These are phyloP conservation scores for Darevskia mixta DNA, from an alignment of 2,797 vertebrate genomes.

Conservation along the genomic window DNA sequence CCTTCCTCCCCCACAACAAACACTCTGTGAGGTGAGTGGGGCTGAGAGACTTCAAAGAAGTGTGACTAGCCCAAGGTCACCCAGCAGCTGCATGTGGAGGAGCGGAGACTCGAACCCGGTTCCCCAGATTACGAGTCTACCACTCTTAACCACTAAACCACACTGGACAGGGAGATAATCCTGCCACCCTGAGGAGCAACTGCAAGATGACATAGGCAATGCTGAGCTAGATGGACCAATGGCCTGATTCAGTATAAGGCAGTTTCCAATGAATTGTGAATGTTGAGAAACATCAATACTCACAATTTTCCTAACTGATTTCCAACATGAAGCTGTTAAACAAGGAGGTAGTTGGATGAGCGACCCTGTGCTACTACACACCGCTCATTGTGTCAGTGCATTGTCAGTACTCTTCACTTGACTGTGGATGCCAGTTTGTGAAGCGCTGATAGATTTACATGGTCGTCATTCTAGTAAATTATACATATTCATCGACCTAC, in stretches of 20 bases:
- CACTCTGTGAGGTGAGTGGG: too few relatives aligned
- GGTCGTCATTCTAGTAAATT: slow-evolving; percentile 44
- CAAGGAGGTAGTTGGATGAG: not conserved
- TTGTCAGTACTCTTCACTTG: not conserved
- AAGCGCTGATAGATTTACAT: slow-evolving; percentile 38
- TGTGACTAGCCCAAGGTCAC: too few relatives aligned
- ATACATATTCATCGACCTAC: slow-evolving; percentile 52
- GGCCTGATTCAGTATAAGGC: not conserved
- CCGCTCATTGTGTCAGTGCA: not conserved
- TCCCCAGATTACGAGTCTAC: too few relatives aligned
- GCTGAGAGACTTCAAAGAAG: too few relatives aligned
- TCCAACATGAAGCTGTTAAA: not conserved
- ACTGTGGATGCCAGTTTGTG: slow-evolving; percentile 29
- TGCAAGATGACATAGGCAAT: not conserved
- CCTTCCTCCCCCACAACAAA: too few relatives aligned
- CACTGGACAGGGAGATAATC: not conserved
- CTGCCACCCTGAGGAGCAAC: not conserved
- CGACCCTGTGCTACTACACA: not conserved
- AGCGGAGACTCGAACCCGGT: too few relatives aligned
- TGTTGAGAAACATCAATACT: not conserved
- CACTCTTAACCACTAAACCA: too few relatives aligned
- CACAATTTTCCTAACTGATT: not conserved
- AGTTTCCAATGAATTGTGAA: not conserved
- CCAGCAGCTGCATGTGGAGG: too few relatives aligned
- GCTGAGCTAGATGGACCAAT: not conserved